Evolutionary conservation across 2,888 invertebrate genomes (phyloP).

Genomic region (Disparrhopalites patrizii): DNA sequence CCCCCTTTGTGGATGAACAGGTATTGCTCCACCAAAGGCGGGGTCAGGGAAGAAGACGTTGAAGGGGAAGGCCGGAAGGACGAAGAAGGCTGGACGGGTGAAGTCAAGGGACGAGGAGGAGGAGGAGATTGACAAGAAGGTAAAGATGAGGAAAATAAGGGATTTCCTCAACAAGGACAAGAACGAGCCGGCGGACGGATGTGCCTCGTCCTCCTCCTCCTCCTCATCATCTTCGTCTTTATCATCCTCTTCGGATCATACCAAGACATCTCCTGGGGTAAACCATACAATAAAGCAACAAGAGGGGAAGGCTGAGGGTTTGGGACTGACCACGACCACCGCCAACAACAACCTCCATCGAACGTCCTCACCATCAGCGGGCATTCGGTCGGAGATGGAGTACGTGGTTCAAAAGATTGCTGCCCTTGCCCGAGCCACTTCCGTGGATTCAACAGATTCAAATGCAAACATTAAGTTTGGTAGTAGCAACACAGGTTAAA

Average conservation of each 20-base stretch:
- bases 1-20: too few relatives aligned
- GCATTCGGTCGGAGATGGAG: conserved; percentile 72
- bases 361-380: conserved; percentile 57
- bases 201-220: not conserved
- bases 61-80: too few relatives aligned
- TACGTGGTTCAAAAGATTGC: conserved; percentile 79
- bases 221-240: too few relatives aligned
- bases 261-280: not conserved
- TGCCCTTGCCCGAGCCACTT: conserved; percentile 65
- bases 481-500: conserved; percentile 35
- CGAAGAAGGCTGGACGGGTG: too few relatives aligned
- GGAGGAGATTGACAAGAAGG: not conserved
- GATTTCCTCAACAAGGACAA: too few relatives aligned
- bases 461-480: conserved; percentile 55
- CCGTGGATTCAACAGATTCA: conserved; percentile 65
- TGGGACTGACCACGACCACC: too few relatives aligned
- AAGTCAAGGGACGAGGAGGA: not conserved
- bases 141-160: not conserved
- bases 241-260: not conserved
- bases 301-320: conserved; percentile 6
- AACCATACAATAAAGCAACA: too few relatives aligned
- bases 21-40: too few relatives aligned
- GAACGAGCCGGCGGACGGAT: too few relatives aligned
- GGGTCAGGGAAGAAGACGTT: too few relatives aligned
- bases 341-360: conserved; percentile 48